These are phyloP conservation scores for Maniola jurtina DNA, from an alignment of 1,140 invertebrate species.

Conservation along the genomic window DNA sequence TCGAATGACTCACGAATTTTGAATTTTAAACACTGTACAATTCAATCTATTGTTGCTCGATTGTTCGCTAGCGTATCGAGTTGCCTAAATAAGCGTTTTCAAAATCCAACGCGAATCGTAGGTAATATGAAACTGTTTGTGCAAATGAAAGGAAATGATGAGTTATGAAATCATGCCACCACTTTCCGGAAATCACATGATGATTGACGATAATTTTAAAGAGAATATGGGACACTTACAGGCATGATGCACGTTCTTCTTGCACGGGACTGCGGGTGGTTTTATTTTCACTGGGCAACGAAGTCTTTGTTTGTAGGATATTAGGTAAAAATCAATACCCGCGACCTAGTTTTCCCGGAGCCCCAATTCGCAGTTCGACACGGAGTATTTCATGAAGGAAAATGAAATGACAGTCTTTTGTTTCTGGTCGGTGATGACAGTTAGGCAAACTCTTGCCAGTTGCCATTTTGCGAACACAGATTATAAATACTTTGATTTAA, in stretches of 20 bases:
- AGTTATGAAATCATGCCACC: conserved; percentile 46
- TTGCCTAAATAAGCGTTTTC: neutral
- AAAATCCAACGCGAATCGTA: conserved; percentile 33
- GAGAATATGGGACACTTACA: conserved; percentile 48
- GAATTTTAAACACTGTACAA: neutral
- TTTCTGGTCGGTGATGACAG: too few species aligned
- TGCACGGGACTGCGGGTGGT: conserved; percentile 45
- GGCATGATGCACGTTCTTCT: conserved; percentile 58
- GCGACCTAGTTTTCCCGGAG: conserved; percentile 65
- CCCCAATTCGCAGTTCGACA: conserved; percentile 51
- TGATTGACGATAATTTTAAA: conserved; percentile 30
- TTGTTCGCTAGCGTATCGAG: neutral
- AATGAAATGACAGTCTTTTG: conserved; percentile 64
- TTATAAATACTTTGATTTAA: too few species aligned
- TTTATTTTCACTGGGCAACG: conserved; percentile 44
- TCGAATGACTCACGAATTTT: conserved; percentile 43
- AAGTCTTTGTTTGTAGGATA: conserved; percentile 69
- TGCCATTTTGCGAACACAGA: conserved; percentile 32
- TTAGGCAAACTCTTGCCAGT: too few species aligned
- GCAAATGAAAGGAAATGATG: conserved; percentile 40
- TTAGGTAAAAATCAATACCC: conserved; percentile 70
- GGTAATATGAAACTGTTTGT: conserved; percentile 20
- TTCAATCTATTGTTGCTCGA: neutral
- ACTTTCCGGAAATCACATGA: conserved; percentile 59
- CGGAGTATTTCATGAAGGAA: conserved; percentile 28